Percentiles rank a stretch among this genome's conserved stretches.
Conservation (phyloP, 2,888 invertebrate species). For the Nymphalis urticae region DNA sequence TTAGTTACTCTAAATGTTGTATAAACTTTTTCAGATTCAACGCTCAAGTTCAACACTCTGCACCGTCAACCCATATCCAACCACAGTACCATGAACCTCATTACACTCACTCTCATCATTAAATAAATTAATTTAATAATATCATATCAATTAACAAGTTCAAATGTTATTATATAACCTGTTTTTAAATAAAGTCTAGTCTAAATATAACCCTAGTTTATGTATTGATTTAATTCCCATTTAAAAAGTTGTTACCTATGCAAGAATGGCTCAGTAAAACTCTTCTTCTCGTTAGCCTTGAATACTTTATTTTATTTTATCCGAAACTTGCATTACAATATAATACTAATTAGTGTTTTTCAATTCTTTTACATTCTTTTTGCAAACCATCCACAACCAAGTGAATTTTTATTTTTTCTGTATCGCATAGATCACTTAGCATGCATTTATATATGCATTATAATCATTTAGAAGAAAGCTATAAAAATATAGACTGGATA, state of each 20-base stretch:
- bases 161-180: neutral
- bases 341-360: too few relatives aligned
- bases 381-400: too few relatives aligned
- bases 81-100: conserved; percentile 39
- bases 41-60: conserved; percentile 80
- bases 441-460: too few relatives aligned
- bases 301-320: too few relatives aligned
- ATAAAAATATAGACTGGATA: too few relatives aligned
- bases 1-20: neutral
- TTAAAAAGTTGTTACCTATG: neutral
- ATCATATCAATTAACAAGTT: neutral
- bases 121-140: neutral
- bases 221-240: neutral
- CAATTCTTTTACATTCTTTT: too few relatives aligned
- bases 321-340: too few relatives aligned
- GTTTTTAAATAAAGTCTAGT: neutral
- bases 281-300: too few relatives aligned
- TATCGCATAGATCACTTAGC: too few relatives aligned
- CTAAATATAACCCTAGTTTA: neutral
- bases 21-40: conserved; percentile 68
- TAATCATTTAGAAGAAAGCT: too few relatives aligned
- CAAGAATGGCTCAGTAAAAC: too few relatives aligned
- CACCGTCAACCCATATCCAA: conserved; percentile 51
- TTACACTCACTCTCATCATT: conserved; percentile 16
- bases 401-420: too few relatives aligned